Conservation (phyloP, 2,113 vertebrate species). For the Periophthalmodon schlosseri region DNA sequence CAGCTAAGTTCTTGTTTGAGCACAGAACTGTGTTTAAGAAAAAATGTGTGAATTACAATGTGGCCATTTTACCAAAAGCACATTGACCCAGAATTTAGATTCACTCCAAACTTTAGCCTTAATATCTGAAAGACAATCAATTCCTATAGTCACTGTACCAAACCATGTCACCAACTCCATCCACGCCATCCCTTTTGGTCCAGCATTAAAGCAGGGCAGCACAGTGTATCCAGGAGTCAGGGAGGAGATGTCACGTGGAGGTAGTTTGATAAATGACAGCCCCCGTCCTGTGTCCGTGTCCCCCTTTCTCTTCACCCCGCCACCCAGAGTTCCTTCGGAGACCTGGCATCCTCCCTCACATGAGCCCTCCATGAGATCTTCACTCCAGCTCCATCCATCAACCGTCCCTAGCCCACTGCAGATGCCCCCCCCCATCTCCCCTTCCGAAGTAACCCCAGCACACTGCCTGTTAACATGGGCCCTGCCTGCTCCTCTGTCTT, state of each 20-base stretch:
- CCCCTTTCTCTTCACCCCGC: slow-evolving; percentile 6
- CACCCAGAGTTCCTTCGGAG: slow-evolving; percentile 50
- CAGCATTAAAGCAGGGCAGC: slow-evolving; percentile 23
- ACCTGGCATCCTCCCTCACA: slow-evolving; percentile 54
- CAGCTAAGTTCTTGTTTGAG: too few relatives aligned
- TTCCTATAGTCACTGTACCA: background rate
- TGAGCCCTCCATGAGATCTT: slow-evolving; percentile 50
- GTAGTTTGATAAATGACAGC: slow-evolving; percentile 76
- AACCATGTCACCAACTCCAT: background rate
- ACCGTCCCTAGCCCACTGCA: slow-evolving; percentile 33
- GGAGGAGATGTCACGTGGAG: slow-evolving; percentile 65
- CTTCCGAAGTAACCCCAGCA: slow-evolving; percentile 38
- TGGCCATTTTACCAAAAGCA: too few relatives aligned
- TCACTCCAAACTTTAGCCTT: too few relatives aligned
- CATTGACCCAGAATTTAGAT: too few relatives aligned
- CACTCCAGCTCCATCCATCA: slow-evolving; percentile 68
- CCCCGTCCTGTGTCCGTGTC: slow-evolving; percentile 26
- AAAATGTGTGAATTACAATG: too few relatives aligned
- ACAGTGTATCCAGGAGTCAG: slow-evolving; percentile 41
- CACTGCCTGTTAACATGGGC: slow-evolving; percentile 42
- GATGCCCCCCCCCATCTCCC: slow-evolving; percentile 29
- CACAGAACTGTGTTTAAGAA: too few relatives aligned
- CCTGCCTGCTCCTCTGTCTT: slow-evolving; percentile 28
- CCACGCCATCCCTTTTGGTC: background rate
- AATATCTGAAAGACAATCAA: background rate